phyloP scores from a whole-genome alignment of 1,140 invertebrate genomes.

The Gyrodactylus salaris region DNA sequence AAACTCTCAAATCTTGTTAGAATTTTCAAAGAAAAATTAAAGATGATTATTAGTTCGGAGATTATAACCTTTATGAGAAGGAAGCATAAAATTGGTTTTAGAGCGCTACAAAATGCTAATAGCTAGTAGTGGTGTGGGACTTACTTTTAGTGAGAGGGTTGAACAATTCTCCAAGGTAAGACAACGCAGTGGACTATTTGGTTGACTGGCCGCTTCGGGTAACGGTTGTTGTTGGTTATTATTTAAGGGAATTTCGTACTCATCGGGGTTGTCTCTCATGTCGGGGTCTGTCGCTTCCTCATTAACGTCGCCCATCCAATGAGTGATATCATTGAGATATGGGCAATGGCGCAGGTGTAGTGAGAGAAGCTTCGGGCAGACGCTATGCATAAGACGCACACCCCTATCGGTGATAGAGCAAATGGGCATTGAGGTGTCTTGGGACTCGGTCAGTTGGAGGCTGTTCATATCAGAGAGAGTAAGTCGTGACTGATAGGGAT shows the following conservation, averaged over 20 bases:
- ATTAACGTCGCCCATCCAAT: too few species aligned
- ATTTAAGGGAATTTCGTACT: neutral
- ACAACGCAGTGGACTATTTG: neutral
- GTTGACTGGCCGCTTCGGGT: neutral
- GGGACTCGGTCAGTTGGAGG: neutral
- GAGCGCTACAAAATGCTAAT: too few species aligned
- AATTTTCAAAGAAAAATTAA: too few species aligned
- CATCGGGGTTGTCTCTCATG: neutral
- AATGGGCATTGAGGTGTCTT: neutral
- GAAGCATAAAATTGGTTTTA: too few species aligned
- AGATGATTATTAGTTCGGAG: too few species aligned
- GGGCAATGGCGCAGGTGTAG: neutral
- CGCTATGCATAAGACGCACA: neutral
- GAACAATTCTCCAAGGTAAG: neutral
- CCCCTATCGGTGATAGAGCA: neutral
- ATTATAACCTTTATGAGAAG: too few species aligned
- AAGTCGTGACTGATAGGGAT: slow-evolving; percentile 1
- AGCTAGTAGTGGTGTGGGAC: neutral
- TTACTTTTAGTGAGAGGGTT: neutral
- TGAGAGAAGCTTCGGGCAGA: neutral
- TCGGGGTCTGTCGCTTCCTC: too few species aligned
- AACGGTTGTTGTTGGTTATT: neutral
- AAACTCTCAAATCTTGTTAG: too few species aligned
- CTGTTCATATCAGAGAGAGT: neutral
- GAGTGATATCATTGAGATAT: neutral